Evolutionary conservation across 2,113 vertebrate genomes (phyloP).

Genomic region (Ellobius talpinus): DNA sequence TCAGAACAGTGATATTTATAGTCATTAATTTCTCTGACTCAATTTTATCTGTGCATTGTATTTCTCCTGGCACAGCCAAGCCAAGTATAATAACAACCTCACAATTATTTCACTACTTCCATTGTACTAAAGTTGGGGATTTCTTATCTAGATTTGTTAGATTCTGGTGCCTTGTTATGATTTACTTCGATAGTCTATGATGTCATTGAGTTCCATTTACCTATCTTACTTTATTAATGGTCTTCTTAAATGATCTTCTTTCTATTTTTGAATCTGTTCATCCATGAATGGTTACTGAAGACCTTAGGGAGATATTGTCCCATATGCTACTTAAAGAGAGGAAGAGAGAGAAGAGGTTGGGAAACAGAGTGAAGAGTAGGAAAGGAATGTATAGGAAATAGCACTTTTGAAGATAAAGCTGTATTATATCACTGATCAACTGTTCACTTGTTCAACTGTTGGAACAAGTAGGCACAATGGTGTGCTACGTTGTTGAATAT

Average conservation of each 20-base stretch:
- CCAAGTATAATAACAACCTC: not conserved
- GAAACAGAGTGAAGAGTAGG: not conserved
- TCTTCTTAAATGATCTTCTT: not conserved
- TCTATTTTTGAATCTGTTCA: slow-evolving; percentile 3
- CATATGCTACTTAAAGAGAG: not conserved
- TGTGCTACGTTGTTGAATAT: not conserved
- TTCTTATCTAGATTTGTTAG: not conserved
- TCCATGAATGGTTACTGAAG: slow-evolving; percentile 12
- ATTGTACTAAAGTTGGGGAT: not conserved
- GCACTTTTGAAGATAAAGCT: not conserved
- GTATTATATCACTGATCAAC: not conserved
- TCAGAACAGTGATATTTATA: not conserved
- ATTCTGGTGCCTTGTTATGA: not conserved
- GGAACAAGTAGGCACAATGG: not conserved
- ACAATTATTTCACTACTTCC: not conserved
- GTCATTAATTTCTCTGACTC: not conserved
- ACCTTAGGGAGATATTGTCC: not conserved
- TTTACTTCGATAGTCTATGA: not conserved
- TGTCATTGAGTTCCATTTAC: slow-evolving; percentile 30
- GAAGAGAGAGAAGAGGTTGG: not conserved
- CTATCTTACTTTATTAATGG: not conserved
- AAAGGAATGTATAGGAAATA: not conserved
- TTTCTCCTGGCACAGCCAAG: not conserved
- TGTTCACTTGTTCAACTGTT: too few species aligned
- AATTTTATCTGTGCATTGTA: not conserved